Percentiles rank a stretch among this genome's conserved stretches.
Conservation (phyloP, 2,888 invertebrate genomes). For the Nymphalis polychloros region DNA sequence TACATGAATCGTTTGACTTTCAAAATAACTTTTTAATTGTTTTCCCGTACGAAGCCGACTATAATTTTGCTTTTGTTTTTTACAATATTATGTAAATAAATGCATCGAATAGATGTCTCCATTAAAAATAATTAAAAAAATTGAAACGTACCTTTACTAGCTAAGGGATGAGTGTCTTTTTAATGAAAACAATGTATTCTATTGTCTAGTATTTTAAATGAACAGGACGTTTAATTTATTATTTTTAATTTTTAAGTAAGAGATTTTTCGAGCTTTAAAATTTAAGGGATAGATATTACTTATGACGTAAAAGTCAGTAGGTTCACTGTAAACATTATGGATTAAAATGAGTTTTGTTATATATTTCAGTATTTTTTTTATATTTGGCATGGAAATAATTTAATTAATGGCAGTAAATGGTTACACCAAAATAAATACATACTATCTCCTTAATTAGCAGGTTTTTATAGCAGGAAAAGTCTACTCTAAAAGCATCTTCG, state of each 20-base stretch:
- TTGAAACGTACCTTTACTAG: background rate
- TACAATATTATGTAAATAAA: background rate
- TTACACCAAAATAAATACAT: no score
- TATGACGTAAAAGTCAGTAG: no score
- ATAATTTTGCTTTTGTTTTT: background rate
- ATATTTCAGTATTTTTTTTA: no score
- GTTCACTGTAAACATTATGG: no score
- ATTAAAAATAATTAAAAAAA: constrained; percentile 1
- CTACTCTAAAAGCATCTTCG: no score
- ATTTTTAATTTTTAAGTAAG: background rate
- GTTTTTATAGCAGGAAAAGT: no score
- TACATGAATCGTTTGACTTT: background rate
- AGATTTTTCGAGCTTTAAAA: background rate
- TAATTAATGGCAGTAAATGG: no score
- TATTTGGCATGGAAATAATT: no score
- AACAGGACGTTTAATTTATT: background rate
- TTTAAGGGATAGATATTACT: no score
- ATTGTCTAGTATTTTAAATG: constrained; percentile 2
- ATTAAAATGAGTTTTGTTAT: no score
- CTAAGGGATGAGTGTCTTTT: background rate
- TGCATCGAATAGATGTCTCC: background rate
- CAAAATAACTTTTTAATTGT: background rate
- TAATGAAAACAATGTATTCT: constrained; percentile 5
- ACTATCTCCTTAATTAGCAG: no score
- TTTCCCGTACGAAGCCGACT: no score